These are phyloP conservation scores for Caenorhabditis imperialis DNA, from an alignment of 2,888 invertebrate species.

Conservation along the genomic window DNA sequence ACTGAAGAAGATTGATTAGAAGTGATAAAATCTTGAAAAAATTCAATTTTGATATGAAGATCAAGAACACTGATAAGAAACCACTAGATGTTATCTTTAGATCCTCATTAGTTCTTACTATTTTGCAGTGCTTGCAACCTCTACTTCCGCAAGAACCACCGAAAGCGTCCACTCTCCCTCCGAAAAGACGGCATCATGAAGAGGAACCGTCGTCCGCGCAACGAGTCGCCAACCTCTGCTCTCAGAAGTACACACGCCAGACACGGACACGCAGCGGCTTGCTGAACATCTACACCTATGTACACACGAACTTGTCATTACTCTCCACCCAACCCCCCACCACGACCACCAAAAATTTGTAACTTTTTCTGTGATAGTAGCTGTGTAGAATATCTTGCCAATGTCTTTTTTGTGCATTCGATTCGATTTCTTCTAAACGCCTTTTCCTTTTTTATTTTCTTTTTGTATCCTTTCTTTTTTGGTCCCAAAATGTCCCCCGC, in stretches of 20 bases:
- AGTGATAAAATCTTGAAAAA: too few species aligned
- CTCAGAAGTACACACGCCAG: constrained; percentile 23
- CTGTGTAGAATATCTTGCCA: constrained; percentile 41
- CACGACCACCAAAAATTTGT: constrained; percentile 11
- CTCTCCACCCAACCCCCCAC: constrained; percentile 14
- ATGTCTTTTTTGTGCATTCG: constrained; percentile 3
- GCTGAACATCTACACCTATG: constrained; percentile 15
- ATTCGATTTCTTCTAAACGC: neutral
- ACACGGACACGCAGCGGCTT: constrained; percentile 50
- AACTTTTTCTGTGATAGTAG: constrained; percentile 15
- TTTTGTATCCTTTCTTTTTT: neutral
- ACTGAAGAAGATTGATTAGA: neutral
- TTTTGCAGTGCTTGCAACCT: constrained; percentile 66
- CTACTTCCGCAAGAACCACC: constrained; percentile 65
- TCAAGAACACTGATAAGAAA: too few species aligned
- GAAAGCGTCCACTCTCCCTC: constrained; percentile 60
- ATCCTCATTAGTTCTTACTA: too few species aligned
- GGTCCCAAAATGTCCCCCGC: neutral
- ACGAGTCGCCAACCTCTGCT: constrained; percentile 55
- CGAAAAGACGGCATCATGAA: constrained; percentile 66
- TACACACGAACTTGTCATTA: constrained; percentile 28
- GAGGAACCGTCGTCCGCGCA: constrained; percentile 64
- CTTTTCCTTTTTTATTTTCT: neutral
- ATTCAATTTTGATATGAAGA: too few species aligned
- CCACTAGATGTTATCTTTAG: too few species aligned